Base-by-base conservation (phyloP, 2,113 vertebrate species). In the Lucifuga dentata region DNA sequence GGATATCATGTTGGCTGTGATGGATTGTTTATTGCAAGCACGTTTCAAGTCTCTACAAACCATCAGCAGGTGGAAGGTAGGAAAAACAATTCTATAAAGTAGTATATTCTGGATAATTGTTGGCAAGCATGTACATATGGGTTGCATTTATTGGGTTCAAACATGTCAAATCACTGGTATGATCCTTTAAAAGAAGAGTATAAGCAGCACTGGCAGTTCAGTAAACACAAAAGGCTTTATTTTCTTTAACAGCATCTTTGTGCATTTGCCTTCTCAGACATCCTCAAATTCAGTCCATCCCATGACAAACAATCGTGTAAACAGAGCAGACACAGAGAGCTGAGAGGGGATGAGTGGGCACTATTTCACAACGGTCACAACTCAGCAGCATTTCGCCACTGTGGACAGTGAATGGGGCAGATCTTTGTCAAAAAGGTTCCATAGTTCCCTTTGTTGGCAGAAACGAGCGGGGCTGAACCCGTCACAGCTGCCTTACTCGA, bases 391-490 rank as follows among this genome's bases (percentile, higher is more conserved):
- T 74, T 81, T 60, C 13, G 55, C 50, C 57, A 33, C 48, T 51
- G 61, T 1, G 6, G 59, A 55, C 40, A 56, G 19, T 29, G 36
- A 50, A 17, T 5, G 8, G 17, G 1, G 11, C 60, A 24, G 48
- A 45, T 59, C 67, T 57, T 67, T 65, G 41, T 73, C 53, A 8
- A 46, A 45, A 64, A 38, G 17, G 10, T 13, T n/a, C 57, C 26
- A 24, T 1, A 2, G 0, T 23, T 71, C 13, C 15, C 62, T 50
- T 70, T 81, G 66, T 63, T 40, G 19, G 57, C 67, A 1, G 26
- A 75, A 70, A 85, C 63, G 65, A 79, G 53, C 6, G n/a, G 63
- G 71, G 62, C 36, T 0, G 73, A 36, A 59, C 68, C 19, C 4
- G 45, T 49, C 58, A 61, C 57, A 65, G 69, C 73, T 10, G 39